Evolutionary conservation across 2,888 invertebrate genomes (phyloP).

Genomic region (Brachyptera risi): DNA sequence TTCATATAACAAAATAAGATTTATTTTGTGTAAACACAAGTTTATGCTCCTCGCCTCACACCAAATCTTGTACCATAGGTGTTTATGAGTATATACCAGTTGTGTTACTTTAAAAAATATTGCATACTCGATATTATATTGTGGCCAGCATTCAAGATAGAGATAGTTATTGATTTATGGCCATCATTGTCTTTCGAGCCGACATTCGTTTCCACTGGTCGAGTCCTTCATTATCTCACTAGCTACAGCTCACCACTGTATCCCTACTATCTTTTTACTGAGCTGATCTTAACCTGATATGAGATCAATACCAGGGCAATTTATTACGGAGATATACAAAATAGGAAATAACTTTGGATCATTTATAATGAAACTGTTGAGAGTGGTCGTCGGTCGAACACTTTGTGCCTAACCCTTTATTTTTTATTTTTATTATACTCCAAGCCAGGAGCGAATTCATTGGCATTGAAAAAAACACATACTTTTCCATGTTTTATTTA

Average conservation of each 20-base stretch:
- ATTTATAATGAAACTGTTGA: neutral
- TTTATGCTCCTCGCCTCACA: no score
- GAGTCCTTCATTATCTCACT: slow-evolving; percentile 10
- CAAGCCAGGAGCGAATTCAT: neutral
- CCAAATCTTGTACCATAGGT: no score
- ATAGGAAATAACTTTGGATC: neutral
- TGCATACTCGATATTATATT: no score
- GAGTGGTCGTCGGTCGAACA: neutral
- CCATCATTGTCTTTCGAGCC: slow-evolving; percentile 6
- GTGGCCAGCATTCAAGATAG: no score
- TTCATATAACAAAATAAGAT: no score
- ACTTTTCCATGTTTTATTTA: neutral
- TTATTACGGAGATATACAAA: slow-evolving; percentile 2
- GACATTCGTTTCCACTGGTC: neutral
- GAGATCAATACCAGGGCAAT: slow-evolving; percentile 8
- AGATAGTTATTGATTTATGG: slow-evolving; percentile 13
- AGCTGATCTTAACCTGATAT: slow-evolving; percentile 3
- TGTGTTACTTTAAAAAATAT: no score
- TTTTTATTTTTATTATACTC: no score
- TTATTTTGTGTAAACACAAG: no score
- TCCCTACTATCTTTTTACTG: no score
- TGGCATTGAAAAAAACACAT: neutral
- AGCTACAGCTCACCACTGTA: neutral
- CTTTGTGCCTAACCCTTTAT: no score
- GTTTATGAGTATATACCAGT: no score